Base-by-base conservation (phyloP, 2,888 invertebrate species). In the Drosophila gaucha region DNA sequence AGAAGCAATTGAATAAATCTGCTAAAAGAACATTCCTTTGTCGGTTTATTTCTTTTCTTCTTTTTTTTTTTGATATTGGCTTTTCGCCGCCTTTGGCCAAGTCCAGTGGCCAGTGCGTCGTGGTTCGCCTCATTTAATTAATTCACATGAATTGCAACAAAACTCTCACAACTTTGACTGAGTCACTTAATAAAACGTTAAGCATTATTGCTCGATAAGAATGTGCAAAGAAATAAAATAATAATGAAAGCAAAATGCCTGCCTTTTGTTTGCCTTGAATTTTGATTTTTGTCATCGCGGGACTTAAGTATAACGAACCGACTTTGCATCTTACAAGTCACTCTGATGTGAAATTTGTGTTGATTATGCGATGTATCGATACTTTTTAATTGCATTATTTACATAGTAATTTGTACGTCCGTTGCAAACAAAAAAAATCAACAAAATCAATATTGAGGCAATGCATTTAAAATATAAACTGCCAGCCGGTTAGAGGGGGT, bases 101-200 rank as follows among this genome's bases (percentile, higher is more conserved):
- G 20, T 14, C n/a, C 20, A 20, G n/a, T 31, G 20, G 31, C 31
- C 46, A 31, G n/a, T 22, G 9, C 8, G n/a, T 31, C 6, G 20
- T 46, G 46, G 30, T 3, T 46, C 46, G 20, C 8, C 31, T 31
- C 68, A 54, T 66, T 85, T 86, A 78, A 82, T 82, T 82, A 86
- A 73, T 84, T 86, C 58, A 57, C 80, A 65, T 82, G 87, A 82
- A 46, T 82, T 82, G 82, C 82, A 78, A 12, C 72, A 82, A 78
- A 31, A 35, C 14, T 9, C 10, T 47, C 39, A 28, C 41, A 52
- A 20, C 56, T 75, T 63, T 54, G 46, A 70, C 59, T 66, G 51
- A 82, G 65, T 78, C 70, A 77, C 74, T 74, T 64, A 74, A 70
- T 68, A 84, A 80, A 67, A 64, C 59, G 65, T 67, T 69, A 66